A percentile compares a stretch with the other conserved stretches of the same genome.
Conservation (phyloP, 2,888 invertebrate genomes). For the Liopterus haemorrhoidalis region DNA sequence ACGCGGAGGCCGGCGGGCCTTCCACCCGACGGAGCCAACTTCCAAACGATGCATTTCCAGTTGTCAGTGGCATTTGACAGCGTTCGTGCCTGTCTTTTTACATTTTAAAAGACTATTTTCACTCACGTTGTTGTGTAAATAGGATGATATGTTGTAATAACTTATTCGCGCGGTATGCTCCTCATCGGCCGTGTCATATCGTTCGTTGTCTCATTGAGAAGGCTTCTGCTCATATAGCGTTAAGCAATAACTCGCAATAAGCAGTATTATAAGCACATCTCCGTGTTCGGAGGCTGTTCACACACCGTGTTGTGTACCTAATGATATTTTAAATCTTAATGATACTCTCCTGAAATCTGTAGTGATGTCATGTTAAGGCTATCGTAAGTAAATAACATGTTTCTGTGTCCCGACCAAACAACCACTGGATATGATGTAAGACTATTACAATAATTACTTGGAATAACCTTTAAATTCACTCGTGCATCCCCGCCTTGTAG, state of each 20-base stretch:
- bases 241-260: constrained; percentile 54
- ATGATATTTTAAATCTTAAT: constrained; percentile 24
- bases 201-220: constrained; percentile 26
- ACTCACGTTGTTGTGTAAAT: constrained; percentile 23
- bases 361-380: constrained; percentile 24
- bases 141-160: constrained; percentile 20
- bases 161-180: constrained; percentile 19
- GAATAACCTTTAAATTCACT: too few species aligned
- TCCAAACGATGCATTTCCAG: constrained; percentile 41
- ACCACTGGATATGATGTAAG: constrained; percentile 17
- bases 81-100: constrained; percentile 24
- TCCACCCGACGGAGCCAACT: constrained; percentile 30
- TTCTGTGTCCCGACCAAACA: constrained; percentile 19
- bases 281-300: constrained; percentile 20
- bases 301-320: constrained; percentile 25
- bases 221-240: constrained; percentile 45
- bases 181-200: constrained; percentile 22
- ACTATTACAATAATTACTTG: too few species aligned
- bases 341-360: constrained; percentile 23
- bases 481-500: too few species aligned
- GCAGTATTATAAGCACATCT: constrained; percentile 44
- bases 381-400: too few species aligned
- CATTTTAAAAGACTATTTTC: constrained; percentile 22
- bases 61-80: constrained; percentile 38
- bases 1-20: constrained; percentile 22